phyloP scores from a whole-genome alignment of 2,888 invertebrate species.

The Nomada ferruginata region DNA sequence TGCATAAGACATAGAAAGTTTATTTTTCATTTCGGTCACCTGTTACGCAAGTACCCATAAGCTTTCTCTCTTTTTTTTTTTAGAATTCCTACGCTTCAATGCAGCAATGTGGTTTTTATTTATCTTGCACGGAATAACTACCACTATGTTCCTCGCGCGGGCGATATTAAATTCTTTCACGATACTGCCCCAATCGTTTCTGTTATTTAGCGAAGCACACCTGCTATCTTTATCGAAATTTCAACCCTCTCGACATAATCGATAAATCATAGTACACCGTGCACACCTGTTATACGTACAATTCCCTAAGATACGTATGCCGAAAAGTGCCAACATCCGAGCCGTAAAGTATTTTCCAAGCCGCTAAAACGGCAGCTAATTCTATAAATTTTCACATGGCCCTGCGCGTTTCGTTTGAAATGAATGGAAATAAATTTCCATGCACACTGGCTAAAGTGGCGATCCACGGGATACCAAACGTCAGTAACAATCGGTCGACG shows the following conservation, averaged over 20 bases:
- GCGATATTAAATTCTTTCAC: too few relatives aligned
- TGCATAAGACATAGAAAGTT: too few relatives aligned
- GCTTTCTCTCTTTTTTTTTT: too few relatives aligned
- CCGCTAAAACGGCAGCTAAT: neutral
- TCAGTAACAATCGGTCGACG: conserved; percentile 16
- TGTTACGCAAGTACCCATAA: too few relatives aligned
- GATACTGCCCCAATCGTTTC: neutral
- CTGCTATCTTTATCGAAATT: neutral
- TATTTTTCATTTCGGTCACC: neutral
- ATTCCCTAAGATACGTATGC: neutral
- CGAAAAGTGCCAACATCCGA: neutral
- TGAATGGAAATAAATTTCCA: conserved; percentile 27
- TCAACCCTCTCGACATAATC: neutral
- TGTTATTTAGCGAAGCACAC: neutral
- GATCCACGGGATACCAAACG: neutral
- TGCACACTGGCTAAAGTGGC: neutral
- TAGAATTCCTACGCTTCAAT: too few relatives aligned
- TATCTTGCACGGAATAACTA: too few relatives aligned
- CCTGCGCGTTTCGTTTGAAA: conserved; percentile 14
- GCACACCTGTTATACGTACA: neutral
- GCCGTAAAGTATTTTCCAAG: conserved; percentile 12
- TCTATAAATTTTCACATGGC: conserved; percentile 14
- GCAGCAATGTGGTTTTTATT: too few relatives aligned
- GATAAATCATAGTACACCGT: neutral
- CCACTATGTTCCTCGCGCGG: too few relatives aligned